phyloP scores from a whole-genome alignment of 2,113 vertebrate species.

The Podiceps cristatus region DNA sequence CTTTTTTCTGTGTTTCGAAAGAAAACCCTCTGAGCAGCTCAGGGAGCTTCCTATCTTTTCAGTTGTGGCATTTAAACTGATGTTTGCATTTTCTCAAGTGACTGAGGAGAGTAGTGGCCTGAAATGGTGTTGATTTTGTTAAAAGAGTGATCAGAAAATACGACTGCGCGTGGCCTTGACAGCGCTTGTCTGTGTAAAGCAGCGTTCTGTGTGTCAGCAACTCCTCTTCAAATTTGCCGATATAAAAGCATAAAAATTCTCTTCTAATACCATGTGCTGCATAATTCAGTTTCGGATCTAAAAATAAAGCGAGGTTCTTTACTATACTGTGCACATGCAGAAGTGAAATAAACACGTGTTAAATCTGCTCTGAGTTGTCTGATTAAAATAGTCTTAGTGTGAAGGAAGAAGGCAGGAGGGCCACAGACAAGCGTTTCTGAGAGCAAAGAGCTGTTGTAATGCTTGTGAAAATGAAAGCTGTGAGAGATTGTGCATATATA shows the following conservation, averaged over 20 bases:
- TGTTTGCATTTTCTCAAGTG: not conserved
- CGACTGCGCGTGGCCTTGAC: not conserved
- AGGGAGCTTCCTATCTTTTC: not conserved
- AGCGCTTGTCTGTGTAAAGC: not conserved
- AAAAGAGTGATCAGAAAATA: not conserved
- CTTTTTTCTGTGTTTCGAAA: not conserved
- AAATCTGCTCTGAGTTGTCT: not conserved
- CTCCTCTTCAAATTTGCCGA: not conserved
- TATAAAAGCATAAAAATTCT: not conserved
- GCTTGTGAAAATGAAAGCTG: not conserved
- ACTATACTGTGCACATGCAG: not conserved
- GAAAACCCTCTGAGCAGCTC: not conserved
- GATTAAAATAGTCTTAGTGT: constrained; percentile 8
- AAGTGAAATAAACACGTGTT: not conserved
- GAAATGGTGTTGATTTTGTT: not conserved
- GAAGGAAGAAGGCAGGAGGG: constrained; percentile 12
- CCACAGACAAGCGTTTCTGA: not conserved
- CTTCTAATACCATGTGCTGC: not conserved
- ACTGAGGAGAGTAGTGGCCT: not conserved
- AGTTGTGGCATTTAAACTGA: rapidly evolving
- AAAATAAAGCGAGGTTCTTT: not conserved
- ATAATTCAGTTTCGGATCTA: not conserved
- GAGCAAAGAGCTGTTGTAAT: not conserved
- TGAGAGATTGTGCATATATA: not conserved
- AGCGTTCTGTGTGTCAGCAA: not conserved